phyloP scores from a whole-genome alignment of 2,888 invertebrate species.

The Halocaridina rubra region DNA sequence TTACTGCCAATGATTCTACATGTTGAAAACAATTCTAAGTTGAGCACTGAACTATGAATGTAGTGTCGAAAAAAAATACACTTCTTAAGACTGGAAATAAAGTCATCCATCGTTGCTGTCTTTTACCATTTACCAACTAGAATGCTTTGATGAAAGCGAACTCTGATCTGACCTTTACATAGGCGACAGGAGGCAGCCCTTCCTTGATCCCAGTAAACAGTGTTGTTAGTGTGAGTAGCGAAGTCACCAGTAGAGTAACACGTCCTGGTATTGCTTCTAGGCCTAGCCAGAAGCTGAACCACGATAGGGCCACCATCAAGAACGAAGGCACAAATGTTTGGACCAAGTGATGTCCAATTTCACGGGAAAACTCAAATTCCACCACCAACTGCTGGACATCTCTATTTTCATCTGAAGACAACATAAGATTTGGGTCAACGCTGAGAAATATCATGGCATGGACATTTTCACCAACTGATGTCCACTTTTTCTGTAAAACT shows the following conservation, averaged over 20 bases:
- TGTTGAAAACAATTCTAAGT: not conserved
- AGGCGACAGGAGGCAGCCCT: conserved; percentile 87
- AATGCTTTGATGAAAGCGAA: too few relatives aligned
- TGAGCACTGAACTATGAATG: too few relatives aligned
- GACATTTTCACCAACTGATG: too few relatives aligned
- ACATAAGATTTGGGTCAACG: too few relatives aligned
- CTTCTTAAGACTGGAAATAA: too few relatives aligned
- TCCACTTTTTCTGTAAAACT: too few relatives aligned
- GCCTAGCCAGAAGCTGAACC: conserved; percentile 90
- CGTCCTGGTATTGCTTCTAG: conserved; percentile 86
- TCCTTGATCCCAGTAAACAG: conserved; percentile 86
- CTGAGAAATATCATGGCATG: too few relatives aligned
- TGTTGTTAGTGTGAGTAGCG: conserved; percentile 85
- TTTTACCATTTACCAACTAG: too few relatives aligned
- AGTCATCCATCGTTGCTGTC: too few relatives aligned
- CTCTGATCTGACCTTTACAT: conserved; percentile 81
- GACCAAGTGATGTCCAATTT: conserved; percentile 86
- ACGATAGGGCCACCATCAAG: conserved; percentile 84
- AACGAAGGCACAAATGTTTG: conserved; percentile 88
- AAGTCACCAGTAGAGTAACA: conserved; percentile 83
- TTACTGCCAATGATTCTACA: too few relatives aligned
- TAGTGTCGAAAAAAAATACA: too few relatives aligned
- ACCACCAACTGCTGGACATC: conserved; percentile 72
- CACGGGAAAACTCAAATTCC: conserved; percentile 83
- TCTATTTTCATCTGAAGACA: not conserved